These are phyloP conservation scores for Zygothrica quintamaculata DNA, from an alignment of 2,888 invertebrate species.

Conservation along the genomic window DNA sequence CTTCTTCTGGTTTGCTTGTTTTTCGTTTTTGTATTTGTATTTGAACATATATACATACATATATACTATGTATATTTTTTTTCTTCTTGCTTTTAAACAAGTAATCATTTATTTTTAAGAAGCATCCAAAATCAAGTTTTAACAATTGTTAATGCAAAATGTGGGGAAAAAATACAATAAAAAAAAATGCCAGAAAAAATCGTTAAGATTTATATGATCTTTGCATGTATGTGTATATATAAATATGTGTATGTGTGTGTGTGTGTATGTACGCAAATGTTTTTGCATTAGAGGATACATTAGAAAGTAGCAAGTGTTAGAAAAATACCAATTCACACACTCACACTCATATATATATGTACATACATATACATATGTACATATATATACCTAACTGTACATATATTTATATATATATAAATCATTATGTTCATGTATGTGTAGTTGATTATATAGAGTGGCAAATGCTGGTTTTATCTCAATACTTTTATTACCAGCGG, in stretches of 20 bases:
- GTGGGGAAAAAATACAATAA: constrained; percentile 14
- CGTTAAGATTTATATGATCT: constrained; percentile 58
- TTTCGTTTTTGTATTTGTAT: too few relatives aligned
- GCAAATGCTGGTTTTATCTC: too few relatives aligned
- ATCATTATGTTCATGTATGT: not conserved
- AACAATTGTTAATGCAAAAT: constrained; percentile 69
- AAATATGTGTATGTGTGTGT: not conserved
- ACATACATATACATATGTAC: not conserved
- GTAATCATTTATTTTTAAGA: constrained; percentile 76
- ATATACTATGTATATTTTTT: too few relatives aligned
- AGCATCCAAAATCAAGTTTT: constrained; percentile 73
- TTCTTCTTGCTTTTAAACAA: constrained; percentile 53
- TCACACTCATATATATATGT: not conserved
- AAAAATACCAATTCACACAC: too few relatives aligned
- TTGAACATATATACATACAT: too few relatives aligned
- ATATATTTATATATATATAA: not conserved
- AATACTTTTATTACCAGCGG: too few relatives aligned
- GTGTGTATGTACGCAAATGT: constrained; percentile 2
- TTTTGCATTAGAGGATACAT: constrained; percentile 60
- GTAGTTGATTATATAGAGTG: too few relatives aligned
- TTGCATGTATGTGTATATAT: constrained; percentile 8
- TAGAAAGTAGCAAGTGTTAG: constrained; percentile 65
- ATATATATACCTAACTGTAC: not conserved
- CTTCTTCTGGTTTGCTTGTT: constrained; percentile 4
- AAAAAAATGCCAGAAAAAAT: constrained; percentile 50